Base-by-base conservation (phyloP, 2,113 vertebrate genomes). In the Pelobates fuscus region DNA sequence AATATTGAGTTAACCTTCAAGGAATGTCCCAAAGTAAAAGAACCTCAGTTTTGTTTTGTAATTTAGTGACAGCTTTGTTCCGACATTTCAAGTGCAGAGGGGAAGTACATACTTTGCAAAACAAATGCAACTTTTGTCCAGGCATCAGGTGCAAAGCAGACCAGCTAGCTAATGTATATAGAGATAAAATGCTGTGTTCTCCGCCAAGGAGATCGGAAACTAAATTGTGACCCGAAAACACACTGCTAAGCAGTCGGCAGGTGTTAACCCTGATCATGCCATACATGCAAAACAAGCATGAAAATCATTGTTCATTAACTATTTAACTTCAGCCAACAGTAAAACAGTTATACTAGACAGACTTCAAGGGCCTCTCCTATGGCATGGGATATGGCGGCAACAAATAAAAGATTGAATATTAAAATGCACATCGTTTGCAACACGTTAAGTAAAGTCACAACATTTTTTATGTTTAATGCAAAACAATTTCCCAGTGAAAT, bases 1-100 rank as follows among this genome's bases (percentile, higher is more conserved):
- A 29, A 65, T 65, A 74, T 72, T 23, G 14, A 72, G 70, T 63
- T 72, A 72, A 32, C 60, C 70, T 72, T 72, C 57, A 49, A 71
- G 41, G 69, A 71, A 30, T 21, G 41, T 61, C 69, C 69, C 37
- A 21, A 21, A 60, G 37, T 20, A 46, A 41, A 23, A 60, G 32
- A 29, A 71, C 37, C 21, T 60, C 26, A 49, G 43, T 52, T 63
- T 8, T 25, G 20, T 52, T 72, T 25, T 54, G 20, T 61, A n/a
- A n/a, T n/a, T n/a, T 15, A 49, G 30, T 71, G 62, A 72, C 63
- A 54, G 26, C 20, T 27, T 26, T 44, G 3, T 14, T 52, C 21
- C 3, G 23, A 23, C 10, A 8, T 30, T 37, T 25, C 20, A 30
- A 46, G 27, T 49, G 58, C 25, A 72, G n/a, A n/a, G 52, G 52